phyloP scores from a whole-genome alignment of 2,797 vertebrate genomes.

The Poecilia gillii region DNA sequence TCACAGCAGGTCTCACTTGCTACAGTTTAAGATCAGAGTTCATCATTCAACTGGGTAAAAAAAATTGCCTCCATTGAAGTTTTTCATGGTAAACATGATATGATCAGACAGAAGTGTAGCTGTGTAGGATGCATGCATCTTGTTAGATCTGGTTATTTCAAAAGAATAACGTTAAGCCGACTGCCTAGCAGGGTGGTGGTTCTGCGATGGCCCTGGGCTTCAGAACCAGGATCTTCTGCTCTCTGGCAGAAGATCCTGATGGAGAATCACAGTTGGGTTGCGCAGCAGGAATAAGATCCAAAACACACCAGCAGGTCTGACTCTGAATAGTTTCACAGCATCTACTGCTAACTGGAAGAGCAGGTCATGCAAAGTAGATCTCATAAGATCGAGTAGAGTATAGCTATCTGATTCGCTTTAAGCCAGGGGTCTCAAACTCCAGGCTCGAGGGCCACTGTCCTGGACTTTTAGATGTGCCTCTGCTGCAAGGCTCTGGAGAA shows the following conservation, averaged over 20 bases:
- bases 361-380: neutral
- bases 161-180: neutral
- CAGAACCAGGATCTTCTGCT: neutral
- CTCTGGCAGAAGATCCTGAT: neutral
- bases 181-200: neutral
- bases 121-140: neutral
- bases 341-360: neutral
- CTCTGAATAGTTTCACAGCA: neutral
- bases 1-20: neutral
- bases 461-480: too few species aligned
- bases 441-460: too few species aligned
- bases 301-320: neutral
- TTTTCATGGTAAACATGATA: neutral
- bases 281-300: neutral
- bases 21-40: neutral
- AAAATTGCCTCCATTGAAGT: neutral
- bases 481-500: too few species aligned
- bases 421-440: too few species aligned
- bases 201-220: neutral
- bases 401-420: neutral
- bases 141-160: neutral
- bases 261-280: neutral
- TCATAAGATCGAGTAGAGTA: neutral
- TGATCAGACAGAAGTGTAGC: neutral
- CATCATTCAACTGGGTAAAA: neutral